Conservation (phyloP, 2,888 invertebrate species). For the Aphidius colemani region DNA sequence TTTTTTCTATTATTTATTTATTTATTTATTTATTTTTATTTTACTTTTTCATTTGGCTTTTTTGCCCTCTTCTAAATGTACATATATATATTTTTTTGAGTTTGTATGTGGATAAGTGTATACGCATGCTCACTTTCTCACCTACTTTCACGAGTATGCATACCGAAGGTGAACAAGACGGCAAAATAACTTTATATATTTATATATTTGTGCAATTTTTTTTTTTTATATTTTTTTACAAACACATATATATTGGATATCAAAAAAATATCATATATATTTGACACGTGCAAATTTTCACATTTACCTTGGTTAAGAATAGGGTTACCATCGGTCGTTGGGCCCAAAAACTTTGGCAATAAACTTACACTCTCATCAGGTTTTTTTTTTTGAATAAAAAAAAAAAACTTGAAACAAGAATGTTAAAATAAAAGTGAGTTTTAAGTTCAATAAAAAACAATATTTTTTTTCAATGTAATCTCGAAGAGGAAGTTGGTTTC, state of each 20-base stretch:
- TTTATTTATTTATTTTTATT: conserved; percentile 20
- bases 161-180: conserved; percentile 6
- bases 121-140: conserved; percentile 33
- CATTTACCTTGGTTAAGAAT: conserved; percentile 33
- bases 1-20: conserved; percentile 2
- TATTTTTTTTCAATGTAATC: background rate
- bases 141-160: conserved; percentile 32
- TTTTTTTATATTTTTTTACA: background rate
- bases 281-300: conserved; percentile 10
- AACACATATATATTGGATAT: background rate
- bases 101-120: background rate
- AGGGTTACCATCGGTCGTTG: conserved; percentile 60
- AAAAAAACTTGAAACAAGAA: background rate
- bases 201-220: background rate
- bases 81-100: conserved; percentile 10
- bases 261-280: background rate
- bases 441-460: background rate
- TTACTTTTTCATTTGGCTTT: conserved; percentile 14
- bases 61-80: conserved; percentile 4
- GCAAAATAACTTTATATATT: background rate
- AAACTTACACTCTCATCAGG: conserved; percentile 55
- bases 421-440: background rate
- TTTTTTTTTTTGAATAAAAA: conserved; percentile 6
- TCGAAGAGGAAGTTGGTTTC: background rate
- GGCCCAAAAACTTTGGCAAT: conserved; percentile 61